Percentiles rank a stretch among this genome's conserved stretches.
These are phyloP conservation scores for Centropus bengalensis DNA, from an alignment of 2,113 vertebrate species.

Conservation along the genomic window DNA sequence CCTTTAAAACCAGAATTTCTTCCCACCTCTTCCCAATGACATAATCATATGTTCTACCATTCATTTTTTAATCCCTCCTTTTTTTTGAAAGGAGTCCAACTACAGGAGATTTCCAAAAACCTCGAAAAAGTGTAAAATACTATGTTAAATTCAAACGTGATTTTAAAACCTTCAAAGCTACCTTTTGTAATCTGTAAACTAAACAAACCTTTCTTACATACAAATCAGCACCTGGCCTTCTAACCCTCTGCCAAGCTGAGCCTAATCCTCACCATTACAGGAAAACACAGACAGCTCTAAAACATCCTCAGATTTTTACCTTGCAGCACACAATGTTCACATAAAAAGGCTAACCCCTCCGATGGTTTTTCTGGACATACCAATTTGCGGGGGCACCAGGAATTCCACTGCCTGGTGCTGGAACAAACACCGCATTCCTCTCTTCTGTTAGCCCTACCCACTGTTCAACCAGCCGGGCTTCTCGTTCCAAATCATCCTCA, in stretches of 20 bases:
- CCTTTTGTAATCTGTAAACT: neutral
- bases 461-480: slow-evolving; percentile 94
- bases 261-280: neutral
- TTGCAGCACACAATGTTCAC: neutral
- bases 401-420: slow-evolving; percentile 91
- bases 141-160: neutral
- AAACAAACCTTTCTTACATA: neutral
- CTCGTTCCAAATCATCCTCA: slow-evolving; percentile 91
- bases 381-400: slow-evolving; percentile 94
- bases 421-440: slow-evolving; percentile 93
- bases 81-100: neutral
- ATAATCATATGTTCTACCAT: neutral
- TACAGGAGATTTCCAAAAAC: neutral
- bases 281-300: neutral
- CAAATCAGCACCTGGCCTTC: neutral
- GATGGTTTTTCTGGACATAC: slow-evolving; percentile 66
- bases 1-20: neutral
- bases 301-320: neutral
- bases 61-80: neutral
- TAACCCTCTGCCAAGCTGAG: neutral
- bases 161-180: neutral
- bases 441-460: slow-evolving; percentile 98
- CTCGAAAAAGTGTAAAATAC: neutral
- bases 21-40: neutral
- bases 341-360: neutral